Evolutionary conservation across 1,140 invertebrate species (phyloP), one percentile per base, ranked within the genome.

Genomic region (Mycetomoellerius zeteki): DNA sequence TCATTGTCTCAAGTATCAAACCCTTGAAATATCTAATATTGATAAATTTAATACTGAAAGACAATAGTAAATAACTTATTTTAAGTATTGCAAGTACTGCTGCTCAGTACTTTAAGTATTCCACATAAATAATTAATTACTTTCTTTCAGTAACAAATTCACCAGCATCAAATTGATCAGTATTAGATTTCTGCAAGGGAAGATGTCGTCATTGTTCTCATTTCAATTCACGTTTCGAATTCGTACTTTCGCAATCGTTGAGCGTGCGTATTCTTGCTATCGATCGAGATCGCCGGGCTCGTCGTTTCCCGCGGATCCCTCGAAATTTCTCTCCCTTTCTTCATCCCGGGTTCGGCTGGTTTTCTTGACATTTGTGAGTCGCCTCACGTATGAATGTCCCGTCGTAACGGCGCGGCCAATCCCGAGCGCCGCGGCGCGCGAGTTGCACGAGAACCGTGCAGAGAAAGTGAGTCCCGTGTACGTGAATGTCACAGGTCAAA

Each of bases 401-500:
- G 71, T 86, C 73, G 78, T 88, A 86, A 86, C 60, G 76, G 67
- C 73, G 50, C 85, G 75, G 81, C 86, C 77, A 87, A 88, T 91
- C 77, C 71, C 76, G 80, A 37, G 86, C 85, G 64, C 24, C 82
- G n/a, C 60, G 85, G 81, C 50, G 67, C 73, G 43, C 75, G 73
- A 64, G 81, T 65, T 85, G 85, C 81, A 85, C 85, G 76, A 87
- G 85, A 65, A 76, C 85, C 89, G 54, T 77, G 85, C 92, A 94
- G 93, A 93, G 93, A 93, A 93, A 94, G 93, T 93, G 86, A 93
- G 92, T 89, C 91, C 82, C 88, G 87, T 84, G 69, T 92, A 92
- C 92, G 86, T 93, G 91, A 94, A 94, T 94, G 93, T 94, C 93
- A 94, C 91, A 92, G 93, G 93, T 93, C 92, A 93, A 88, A 91